Conservation (phyloP, 2,113 vertebrate genomes). For the Aphelocoma coerulescens region DNA sequence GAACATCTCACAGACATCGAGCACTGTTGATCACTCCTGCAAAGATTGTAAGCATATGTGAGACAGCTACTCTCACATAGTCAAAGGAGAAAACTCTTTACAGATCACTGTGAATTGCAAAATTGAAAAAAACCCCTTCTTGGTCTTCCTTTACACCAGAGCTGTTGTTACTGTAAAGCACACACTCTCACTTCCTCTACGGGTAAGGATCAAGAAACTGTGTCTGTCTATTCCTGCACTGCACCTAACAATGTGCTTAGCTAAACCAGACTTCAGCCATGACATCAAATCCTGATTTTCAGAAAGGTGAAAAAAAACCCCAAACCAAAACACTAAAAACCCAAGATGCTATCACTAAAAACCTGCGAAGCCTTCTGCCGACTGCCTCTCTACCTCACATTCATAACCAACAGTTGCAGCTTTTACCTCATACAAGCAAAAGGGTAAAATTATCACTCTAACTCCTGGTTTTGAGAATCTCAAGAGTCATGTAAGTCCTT, state of each 20-base stretch:
- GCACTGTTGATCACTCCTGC: background rate
- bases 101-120: background rate
- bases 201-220: background rate
- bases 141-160: background rate
- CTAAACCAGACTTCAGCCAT: background rate
- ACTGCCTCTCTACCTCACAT: background rate
- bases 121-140: background rate
- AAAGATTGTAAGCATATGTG: background rate
- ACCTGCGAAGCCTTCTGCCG: background rate
- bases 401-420: background rate
- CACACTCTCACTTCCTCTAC: slow-evolving; percentile 12
- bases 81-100: background rate
- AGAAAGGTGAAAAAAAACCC: background rate
- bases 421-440: background rate
- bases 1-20: background rate
- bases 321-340: background rate
- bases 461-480: background rate
- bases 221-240: background rate
- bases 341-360: fast-evolving
- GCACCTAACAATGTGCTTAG: background rate
- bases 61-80: background rate
- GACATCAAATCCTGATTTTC: background rate
- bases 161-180: background rate
- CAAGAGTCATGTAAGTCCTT: background rate
- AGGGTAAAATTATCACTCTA: background rate